Evolutionary conservation across 2,888 invertebrate genomes (phyloP), one percentile per base, ranked within the genome.

Genomic region (Eucera pruinosa): DNA sequence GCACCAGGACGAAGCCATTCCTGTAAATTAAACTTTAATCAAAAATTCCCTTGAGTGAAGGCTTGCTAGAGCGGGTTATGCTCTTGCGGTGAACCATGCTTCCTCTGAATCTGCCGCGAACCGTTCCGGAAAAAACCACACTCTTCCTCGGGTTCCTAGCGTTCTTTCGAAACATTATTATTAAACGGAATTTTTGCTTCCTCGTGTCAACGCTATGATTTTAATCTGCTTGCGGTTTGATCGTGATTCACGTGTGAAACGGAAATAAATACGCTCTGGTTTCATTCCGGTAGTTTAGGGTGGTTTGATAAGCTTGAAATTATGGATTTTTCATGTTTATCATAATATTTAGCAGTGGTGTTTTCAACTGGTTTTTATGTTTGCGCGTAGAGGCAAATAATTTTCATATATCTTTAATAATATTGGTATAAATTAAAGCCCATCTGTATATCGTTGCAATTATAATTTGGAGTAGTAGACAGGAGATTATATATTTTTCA

Each of bases 1-100:
- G 68, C 73, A 43, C 76, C 64, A 62, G 76, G 67, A 67, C 64
- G 68, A 43, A 69, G 70, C 68, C 68, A 62, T 74, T 71, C 74
- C 74, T 70, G 83, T 75, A 82, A 83, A 83, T 83, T 83, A 83
- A 83, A 83, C 72, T 83, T 83, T 83, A 83, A 83, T 83, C 81
- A 82, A 83, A 83, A 83, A 83, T 82, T 83, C 74, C 72, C 74
- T 71, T 41, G 66, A 73, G 70, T 25, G 70, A 82, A 71, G 70
- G 66, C 54, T 62, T 48, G 57, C 57, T 39, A 48, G 54, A 52
- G 52, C 69, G 47, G 50, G 80, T 80, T 77, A 55, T 60, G 68
- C 58, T 77, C 36, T 52, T 54, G 78, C 54, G 70, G 82, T 75
- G 74, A 78, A 61, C 80, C 78, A 50, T 67, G 66, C 48, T 48